Percentiles rank a stretch among this genome's conserved stretches.
Evolutionary conservation across 2,888 invertebrate species (phyloP).

Genomic region (Ceriagrion tenellum): DNA sequence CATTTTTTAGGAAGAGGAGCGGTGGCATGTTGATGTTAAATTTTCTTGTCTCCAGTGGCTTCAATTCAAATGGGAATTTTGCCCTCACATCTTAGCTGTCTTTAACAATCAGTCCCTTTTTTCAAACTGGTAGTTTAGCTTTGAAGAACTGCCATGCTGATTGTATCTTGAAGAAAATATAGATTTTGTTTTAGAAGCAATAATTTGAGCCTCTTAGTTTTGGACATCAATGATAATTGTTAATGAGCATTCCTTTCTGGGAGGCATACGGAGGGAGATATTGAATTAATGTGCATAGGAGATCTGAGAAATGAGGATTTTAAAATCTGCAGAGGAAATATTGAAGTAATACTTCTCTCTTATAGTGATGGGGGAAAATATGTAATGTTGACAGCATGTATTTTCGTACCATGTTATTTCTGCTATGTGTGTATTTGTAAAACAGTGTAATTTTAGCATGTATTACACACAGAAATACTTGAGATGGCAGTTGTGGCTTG

Average conservation of each 20-base stretch:
- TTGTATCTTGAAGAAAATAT: not conserved
- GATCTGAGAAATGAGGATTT: not conserved
- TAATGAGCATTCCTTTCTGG: not conserved
- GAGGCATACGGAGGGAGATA: not conserved
- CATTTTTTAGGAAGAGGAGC: not conserved
- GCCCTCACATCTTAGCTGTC: not conserved
- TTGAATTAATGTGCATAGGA: not conserved
- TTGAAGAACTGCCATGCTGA: not conserved
- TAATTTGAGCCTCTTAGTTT: not conserved
- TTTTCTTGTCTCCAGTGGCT: not conserved
- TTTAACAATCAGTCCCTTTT: not conserved
- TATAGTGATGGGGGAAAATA: conserved; percentile 9
- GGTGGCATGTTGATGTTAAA: not conserved
- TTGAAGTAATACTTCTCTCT: conserved; percentile 1
- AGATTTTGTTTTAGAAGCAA: not conserved
- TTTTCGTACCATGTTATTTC: conserved; percentile 65
- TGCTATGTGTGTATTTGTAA: conserved; percentile 59
- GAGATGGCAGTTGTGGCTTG: conserved; percentile 58
- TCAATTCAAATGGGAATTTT: not conserved
- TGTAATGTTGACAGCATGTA: conserved; percentile 61
- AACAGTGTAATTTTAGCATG: conserved; percentile 51
- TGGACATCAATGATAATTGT: not conserved
- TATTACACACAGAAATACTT: conserved; percentile 50
- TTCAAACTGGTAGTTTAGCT: not conserved
- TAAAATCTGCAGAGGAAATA: not conserved